Base-by-base conservation (phyloP, 2,113 vertebrate genomes). In the Coregonus clupeaformis region DNA sequence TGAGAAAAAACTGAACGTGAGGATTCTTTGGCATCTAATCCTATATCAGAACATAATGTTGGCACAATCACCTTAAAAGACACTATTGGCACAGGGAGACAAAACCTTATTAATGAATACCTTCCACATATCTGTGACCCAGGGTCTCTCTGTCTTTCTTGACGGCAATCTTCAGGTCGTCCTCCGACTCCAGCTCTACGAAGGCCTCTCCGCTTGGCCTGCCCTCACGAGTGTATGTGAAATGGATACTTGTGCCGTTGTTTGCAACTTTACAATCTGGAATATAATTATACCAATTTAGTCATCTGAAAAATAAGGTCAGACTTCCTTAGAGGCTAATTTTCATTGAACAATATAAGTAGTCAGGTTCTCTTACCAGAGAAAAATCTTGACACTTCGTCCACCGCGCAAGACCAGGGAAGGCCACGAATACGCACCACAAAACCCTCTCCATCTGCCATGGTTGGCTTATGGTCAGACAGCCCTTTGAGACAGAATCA, bases 81-180 rank as follows among this genome's bases (percentile, higher is more conserved):
- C 59, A n/a, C 22, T 62, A 25, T 6, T 25, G 4, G 22, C 9
- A 22, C 60, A 63, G 22, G 45, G 3, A 16, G 24, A 27, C 45
- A 52, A 14, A 71, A 18, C 49, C 24, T 14, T 16, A 47, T 47
- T 18, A n/a, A n/a, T n/a, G n/a, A n/a, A 36, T 29, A 99, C 98
- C 97, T 94, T 99, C 98, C 76, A 99, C 98, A 29, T 99, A 99
- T 97, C 98, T 93, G 94, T 99, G 97, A 82, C 97, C 98, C 98
- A 99, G 99, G 52, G 97, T 98, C 92, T 99, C 97, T 94, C 97
- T 94, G 93, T 99, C 98, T 89, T 98, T 99, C 90, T 99, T 99
- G 83, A 98, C 89, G 2, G 96, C 97, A 77, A 97, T 86, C 91
- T 99, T 99, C 78, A 98, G 92, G 92, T 98, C 97, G 18, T 99